These are phyloP conservation scores for Selenia dentaria DNA, from an alignment of 2,888 invertebrate genomes.

Conservation along the genomic window DNA sequence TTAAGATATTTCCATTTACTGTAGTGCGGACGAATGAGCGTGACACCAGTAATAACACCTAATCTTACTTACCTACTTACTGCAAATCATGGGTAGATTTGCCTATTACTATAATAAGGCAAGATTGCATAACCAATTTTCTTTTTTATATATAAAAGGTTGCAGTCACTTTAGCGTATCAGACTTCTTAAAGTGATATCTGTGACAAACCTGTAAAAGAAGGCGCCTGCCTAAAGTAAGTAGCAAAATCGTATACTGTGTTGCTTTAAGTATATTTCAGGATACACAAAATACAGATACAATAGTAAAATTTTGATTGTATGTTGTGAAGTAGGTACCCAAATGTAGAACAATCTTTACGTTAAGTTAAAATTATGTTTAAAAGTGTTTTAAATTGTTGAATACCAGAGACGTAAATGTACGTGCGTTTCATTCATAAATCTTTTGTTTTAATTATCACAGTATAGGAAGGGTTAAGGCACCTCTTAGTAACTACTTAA, in stretches of 20 bases:
- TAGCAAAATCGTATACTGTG: not conserved
- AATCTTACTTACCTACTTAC: not conserved
- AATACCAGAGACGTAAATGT: no score
- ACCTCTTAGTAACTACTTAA: no score
- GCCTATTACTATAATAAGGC: slow-evolving; percentile 8
- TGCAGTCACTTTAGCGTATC: not conserved
- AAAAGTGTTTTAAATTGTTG: no score
- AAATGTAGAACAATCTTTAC: no score
- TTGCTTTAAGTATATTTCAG: not conserved
- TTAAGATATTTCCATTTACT: no score
- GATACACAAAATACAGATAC: no score
- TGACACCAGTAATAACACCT: not conserved
- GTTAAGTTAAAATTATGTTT: no score
- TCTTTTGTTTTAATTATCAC: no score
- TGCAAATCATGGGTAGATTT: not conserved
- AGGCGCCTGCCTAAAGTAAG: slow-evolving; percentile 6
- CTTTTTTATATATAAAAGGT: slow-evolving; percentile 14
- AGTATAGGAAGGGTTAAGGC: no score
- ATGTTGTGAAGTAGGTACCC: no score
- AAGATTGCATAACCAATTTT: slow-evolving; percentile 10
- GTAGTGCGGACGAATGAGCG: no score
- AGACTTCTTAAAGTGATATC: not conserved
- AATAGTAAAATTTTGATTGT: not conserved
- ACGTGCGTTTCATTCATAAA: no score
- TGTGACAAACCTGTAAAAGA: not conserved